Evolutionary conservation across 2,888 invertebrate genomes (phyloP).

Genomic region (Caenorhabditis sp.): DNA sequence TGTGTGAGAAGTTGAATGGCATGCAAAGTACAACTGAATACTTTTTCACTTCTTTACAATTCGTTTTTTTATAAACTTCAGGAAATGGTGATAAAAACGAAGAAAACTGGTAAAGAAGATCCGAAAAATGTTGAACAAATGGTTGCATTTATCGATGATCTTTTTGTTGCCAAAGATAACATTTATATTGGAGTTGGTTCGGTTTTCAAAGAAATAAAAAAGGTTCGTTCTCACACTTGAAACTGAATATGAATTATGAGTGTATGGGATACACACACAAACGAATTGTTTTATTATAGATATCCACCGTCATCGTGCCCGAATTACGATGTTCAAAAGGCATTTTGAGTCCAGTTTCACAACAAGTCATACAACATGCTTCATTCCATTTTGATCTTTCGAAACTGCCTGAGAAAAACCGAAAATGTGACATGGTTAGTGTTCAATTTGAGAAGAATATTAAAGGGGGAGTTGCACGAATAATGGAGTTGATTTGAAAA

Average conservation of each 20-base stretch:
- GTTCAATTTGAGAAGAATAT: neutral
- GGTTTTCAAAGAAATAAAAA: slow-evolving; percentile 54
- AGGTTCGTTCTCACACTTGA: slow-evolving; percentile 18
- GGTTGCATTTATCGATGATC: slow-evolving; percentile 49
- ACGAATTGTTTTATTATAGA: slow-evolving; percentile 37
- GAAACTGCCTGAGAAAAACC: slow-evolving; percentile 40
- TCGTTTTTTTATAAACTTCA: slow-evolving; percentile 15
- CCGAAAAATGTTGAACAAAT: slow-evolving; percentile 49
- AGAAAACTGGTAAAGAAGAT: slow-evolving; percentile 42
- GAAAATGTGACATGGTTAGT: slow-evolving; percentile 35
- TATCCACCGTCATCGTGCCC: slow-evolving; percentile 60
- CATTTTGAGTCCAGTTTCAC: slow-evolving; percentile 52
- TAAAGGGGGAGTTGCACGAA: no score
- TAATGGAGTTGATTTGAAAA: no score
- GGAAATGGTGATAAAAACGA: slow-evolving; percentile 58
- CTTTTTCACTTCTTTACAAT: no score
- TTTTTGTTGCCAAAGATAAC: slow-evolving; percentile 50
- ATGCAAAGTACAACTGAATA: no score
- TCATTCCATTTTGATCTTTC: slow-evolving; percentile 56
- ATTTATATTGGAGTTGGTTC: slow-evolving; percentile 53
- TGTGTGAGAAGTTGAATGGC: no score
- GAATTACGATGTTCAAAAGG: slow-evolving; percentile 54
- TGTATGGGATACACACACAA: slow-evolving; percentile 17
- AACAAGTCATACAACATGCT: slow-evolving; percentile 54
- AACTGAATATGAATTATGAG: neutral